A percentile compares a stretch with the other conserved stretches of the same genome.
phyloP scores from a whole-genome alignment of 1,140 invertebrate species.

The Saxidomus purpurata region DNA sequence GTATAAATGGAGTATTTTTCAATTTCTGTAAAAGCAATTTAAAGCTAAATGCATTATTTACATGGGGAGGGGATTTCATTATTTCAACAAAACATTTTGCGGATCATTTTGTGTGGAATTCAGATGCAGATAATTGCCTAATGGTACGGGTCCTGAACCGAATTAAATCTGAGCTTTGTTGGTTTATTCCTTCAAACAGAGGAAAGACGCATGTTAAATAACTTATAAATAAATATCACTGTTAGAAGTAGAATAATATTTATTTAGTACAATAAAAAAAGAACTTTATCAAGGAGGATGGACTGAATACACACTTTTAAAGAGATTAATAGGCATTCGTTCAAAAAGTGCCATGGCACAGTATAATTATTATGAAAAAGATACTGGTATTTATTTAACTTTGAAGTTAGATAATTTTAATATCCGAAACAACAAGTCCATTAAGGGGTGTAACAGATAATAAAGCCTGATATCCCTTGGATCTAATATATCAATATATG shows the following conservation, averaged over 20 bases:
- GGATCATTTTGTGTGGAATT: conserved; percentile 53
- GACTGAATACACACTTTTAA: conserved; percentile 63
- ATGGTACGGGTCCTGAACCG: conserved; percentile 43
- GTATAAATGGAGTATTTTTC: conserved; percentile 60
- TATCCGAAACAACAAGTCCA: conserved; percentile 39
- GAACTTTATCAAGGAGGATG: conserved; percentile 10
- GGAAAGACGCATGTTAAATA: conserved; percentile 53
- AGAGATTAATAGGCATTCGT: conserved; percentile 42
- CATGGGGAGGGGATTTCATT: conserved; percentile 67
- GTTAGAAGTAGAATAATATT: conserved; percentile 61
- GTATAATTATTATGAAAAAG: conserved; percentile 63
- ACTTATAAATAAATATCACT: conserved; percentile 65
- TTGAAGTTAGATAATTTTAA: conserved; percentile 68
- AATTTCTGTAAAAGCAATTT: conserved; percentile 64
- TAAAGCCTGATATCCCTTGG: conserved; percentile 47
- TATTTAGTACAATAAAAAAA: conserved; percentile 63
- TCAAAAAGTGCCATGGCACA: conserved; percentile 56
- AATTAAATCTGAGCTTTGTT: conserved; percentile 51
- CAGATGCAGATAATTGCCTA: conserved; percentile 53
- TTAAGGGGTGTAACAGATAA: conserved; percentile 64
- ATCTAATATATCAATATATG: conserved; percentile 45
- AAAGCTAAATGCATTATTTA: conserved; percentile 63
- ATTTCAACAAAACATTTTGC: conserved; percentile 64
- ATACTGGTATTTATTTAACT: conserved; percentile 67
- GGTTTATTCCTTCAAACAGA: conserved; percentile 46